Evolutionary conservation across 2,113 vertebrate genomes (phyloP), one percentile per base, ranked within the genome.

Genomic region (Callocephalon fimbriatum): DNA sequence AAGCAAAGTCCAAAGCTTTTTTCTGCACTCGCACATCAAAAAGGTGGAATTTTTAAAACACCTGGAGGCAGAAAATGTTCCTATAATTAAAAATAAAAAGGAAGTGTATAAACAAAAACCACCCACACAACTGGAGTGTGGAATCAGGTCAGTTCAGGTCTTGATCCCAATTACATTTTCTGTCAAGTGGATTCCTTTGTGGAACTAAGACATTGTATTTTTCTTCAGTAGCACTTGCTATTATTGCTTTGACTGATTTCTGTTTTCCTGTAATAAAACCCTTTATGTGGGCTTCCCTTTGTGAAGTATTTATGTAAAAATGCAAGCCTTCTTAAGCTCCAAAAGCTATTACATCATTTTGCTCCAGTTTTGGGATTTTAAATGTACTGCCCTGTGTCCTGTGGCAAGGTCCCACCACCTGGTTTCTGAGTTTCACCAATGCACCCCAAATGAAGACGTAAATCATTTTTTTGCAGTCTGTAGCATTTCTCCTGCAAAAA

Each of bases 91-190:
- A 88, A 93, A 78, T 51, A 73, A 91, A 91, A 10, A 3, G 14
- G 54, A 78, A 78, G 71, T 27, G 5, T 77, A 72, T 77, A 91
- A 92, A 77, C 88, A 91, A 78, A 81, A 81, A 47, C 3, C 68
- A 93, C 66, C 10, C 7, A 92, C 45, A 83, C 26, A 86, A 53
- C 47, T 59, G 12, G 47, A 81, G 31, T 13, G 17, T 12, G 84
- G 76, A 91, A 84, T 58, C 27, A 45, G 61, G 86, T 95, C 92
- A 86, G 35, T 50, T 95, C 70, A 78, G 92, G 80, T 77, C 86
- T 65, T 91, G 79, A 95, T 72, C 86, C 48, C 96, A 96, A 95
- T 95, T 95, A 95, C 48, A 65, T 68, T 86, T 91, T 67, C 94
- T 95, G 70, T 85, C 88, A 92, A 88, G 83, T 45, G 31, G 48